A percentile compares a stretch with the other conserved stretches of the same genome.
phyloP scores from a whole-genome alignment of 2,797 vertebrate genomes.

The Microctenopoma stevenorrisi region DNA sequence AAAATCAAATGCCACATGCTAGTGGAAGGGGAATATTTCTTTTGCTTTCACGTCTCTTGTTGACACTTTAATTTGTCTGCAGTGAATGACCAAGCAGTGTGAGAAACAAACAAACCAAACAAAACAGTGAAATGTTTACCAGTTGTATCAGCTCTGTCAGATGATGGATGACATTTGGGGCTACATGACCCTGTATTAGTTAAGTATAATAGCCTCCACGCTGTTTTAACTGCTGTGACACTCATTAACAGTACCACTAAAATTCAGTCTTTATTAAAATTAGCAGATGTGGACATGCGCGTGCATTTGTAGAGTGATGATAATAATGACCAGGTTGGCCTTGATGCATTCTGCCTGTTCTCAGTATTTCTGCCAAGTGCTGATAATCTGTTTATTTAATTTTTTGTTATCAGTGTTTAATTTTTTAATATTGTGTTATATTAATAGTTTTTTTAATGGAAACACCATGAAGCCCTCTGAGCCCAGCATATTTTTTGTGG shows the following conservation, averaged over 20 bases:
- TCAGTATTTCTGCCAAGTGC: constrained; percentile 10
- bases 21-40: constrained; percentile 1
- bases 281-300: constrained; percentile 19
- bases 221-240: constrained; percentile 18
- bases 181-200: constrained; percentile 3
- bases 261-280: constrained; percentile 29
- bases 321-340: constrained; percentile 42
- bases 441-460: constrained; percentile 55
- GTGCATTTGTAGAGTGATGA: constrained; percentile 17
- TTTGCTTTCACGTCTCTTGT: neutral
- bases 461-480: constrained; percentile 46
- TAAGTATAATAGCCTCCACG: constrained; percentile 10
- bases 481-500: constrained; percentile 55
- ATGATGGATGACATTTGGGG: constrained; percentile 4
- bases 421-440: constrained; percentile 42
- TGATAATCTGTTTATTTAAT: constrained; percentile 31
- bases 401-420: constrained; percentile 45
- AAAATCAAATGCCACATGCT: neutral
- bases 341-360: constrained; percentile 27
- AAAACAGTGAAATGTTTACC: neutral
- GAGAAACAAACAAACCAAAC: neutral
- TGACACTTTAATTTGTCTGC: constrained; percentile 16
- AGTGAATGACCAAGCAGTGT: constrained; percentile 8
- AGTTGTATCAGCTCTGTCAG: neutral
- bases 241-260: constrained; percentile 25